Evolutionary conservation across 1,140 invertebrate genomes (phyloP).

Genomic region (Hyles euphorbiae): DNA sequence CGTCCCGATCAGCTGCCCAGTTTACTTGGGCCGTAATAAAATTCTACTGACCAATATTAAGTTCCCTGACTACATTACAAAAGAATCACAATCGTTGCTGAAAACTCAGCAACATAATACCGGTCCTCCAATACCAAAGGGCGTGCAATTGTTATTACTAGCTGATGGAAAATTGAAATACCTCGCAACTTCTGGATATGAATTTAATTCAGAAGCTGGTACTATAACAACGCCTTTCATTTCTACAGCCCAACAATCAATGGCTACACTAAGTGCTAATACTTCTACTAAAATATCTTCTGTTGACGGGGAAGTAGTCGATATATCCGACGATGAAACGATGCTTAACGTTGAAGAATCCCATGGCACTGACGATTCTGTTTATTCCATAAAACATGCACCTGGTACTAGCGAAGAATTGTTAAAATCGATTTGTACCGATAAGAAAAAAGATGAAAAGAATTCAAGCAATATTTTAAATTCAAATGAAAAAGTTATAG

Average conservation of each 20-base stretch:
- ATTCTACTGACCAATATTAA: slow-evolving; percentile 31
- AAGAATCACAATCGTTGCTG: background rate
- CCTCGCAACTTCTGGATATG: slow-evolving; percentile 25
- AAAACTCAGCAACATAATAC: too few relatives aligned
- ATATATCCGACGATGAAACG: slow-evolving; percentile 15
- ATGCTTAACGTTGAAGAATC: background rate
- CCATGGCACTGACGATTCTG: background rate
- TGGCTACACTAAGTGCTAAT: slow-evolving; percentile 1
- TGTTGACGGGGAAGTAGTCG: slow-evolving; percentile 7
- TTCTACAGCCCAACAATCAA: slow-evolving; percentile 16
- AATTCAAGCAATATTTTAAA: too few relatives aligned
- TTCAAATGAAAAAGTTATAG: too few relatives aligned
- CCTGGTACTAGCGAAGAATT: too few relatives aligned
- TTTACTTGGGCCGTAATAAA: slow-evolving; percentile 36
- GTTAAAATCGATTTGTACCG: too few relatives aligned
- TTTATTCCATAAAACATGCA: background rate
- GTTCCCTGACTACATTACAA: slow-evolving; percentile 13
- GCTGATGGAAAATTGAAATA: slow-evolving; percentile 31
- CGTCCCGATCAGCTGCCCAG: slow-evolving; percentile 13
- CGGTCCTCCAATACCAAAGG: slow-evolving; percentile 20
- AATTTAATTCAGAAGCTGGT: slow-evolving; percentile 23
- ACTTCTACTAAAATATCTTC: slow-evolving; percentile 1
- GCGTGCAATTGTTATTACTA: slow-evolving; percentile 35
- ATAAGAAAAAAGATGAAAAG: too few relatives aligned
- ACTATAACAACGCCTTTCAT: slow-evolving; percentile 16